These are phyloP conservation scores for Dugesia japonica DNA, from an alignment of 2,888 invertebrate genomes.

Conservation along the genomic window DNA sequence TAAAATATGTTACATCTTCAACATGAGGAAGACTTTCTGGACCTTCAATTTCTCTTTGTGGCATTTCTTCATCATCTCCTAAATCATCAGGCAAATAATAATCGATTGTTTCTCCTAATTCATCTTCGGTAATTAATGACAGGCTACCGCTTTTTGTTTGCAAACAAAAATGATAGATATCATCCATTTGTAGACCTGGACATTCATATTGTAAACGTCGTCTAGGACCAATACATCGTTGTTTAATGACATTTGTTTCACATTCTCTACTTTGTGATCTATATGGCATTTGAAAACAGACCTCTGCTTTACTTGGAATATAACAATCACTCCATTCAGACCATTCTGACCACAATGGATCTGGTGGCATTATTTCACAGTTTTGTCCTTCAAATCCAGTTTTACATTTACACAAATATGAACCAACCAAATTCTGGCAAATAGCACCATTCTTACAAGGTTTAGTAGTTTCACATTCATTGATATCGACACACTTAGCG, in stretches of 20 bases:
- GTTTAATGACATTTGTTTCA: constrained; percentile 12
- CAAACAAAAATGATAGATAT: constrained; percentile 4
- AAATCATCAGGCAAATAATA: background rate
- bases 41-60: background rate
- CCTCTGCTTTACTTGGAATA: background rate
- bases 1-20: background rate
- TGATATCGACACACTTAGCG: background rate
- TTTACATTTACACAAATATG: background rate
- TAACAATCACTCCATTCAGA: background rate
- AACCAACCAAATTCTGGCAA: background rate
- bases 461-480: constrained; percentile 7
- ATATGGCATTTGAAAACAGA: constrained; percentile 14
- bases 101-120: background rate
- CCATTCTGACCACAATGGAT: constrained; percentile 17
- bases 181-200: background rate
- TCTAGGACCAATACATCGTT: constrained; percentile 22
- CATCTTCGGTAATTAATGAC: background rate
- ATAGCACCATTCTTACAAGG: constrained; percentile 16
- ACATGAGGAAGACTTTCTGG: constrained; percentile 1
- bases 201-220: background rate
- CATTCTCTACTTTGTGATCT: constrained; percentile 6
- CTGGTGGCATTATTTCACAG: constrained; percentile 17
- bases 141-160: background rate
- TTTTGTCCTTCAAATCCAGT: constrained; percentile 16
- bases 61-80: background rate